Evolutionary conservation across 2,113 vertebrate genomes (phyloP).

Genomic region (Solea solea): DNA sequence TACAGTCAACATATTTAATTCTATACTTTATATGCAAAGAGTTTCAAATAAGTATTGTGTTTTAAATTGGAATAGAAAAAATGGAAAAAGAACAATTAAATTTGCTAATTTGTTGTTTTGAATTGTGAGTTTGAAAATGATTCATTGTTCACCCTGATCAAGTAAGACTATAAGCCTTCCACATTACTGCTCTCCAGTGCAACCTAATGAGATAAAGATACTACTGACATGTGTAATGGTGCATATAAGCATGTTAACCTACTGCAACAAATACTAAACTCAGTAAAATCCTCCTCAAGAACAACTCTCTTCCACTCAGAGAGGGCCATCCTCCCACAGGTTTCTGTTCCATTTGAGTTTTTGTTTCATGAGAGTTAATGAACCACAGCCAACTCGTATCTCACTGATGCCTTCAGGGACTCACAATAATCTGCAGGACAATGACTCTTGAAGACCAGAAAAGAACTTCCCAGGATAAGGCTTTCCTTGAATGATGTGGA

Average conservation of each 20-base stretch:
- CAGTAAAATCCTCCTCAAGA: conserved; percentile 14
- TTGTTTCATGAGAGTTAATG: conserved; percentile 43
- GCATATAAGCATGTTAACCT: conserved; percentile 13
- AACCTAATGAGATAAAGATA: conserved; percentile 5
- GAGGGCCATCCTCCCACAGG: conserved; percentile 19
- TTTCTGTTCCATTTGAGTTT: conserved; percentile 35
- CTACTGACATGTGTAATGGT: conserved; percentile 21
- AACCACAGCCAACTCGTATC: conserved; percentile 46
- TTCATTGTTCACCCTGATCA: no score
- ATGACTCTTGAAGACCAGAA: conserved; percentile 3
- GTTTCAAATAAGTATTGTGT: no score
- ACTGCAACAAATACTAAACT: conserved; percentile 13
- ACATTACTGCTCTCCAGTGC: not conserved
- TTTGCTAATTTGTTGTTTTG: no score
- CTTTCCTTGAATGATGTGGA: not conserved
- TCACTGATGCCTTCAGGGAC: conserved; percentile 19
- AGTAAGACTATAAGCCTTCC: no score
- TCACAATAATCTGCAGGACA: conserved; percentile 43
- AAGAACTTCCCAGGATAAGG: not conserved
- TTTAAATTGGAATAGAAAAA: no score
- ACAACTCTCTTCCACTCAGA: conserved; percentile 9
- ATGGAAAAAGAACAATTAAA: no score
- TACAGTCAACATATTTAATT: no score
- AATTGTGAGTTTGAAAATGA: no score
- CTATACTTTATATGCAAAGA: no score